Evolutionary conservation across 2,797 vertebrate genomes (phyloP), one percentile per base, ranked within the genome.

Genomic region (Coregonus ussuriensis): DNA sequence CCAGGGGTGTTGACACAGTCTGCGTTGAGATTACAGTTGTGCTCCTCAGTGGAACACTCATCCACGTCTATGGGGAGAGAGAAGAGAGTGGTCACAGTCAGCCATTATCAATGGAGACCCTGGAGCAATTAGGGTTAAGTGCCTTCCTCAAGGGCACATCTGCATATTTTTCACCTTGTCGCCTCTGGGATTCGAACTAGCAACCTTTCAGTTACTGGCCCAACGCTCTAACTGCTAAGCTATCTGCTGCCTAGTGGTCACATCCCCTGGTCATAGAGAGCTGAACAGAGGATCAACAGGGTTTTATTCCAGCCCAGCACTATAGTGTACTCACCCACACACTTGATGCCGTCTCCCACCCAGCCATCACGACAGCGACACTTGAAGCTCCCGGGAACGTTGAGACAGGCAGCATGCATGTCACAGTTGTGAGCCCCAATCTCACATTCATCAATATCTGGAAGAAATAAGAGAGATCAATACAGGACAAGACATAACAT

Each of bases 371-470:
- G 93, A 71, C 98, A 99, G 79, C 96, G 96, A 88, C 97, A 99
- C 79, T 96, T 95, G 88, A 99, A 99, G 92, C 96, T 98, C 25
- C 97, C 96, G 0, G 96, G 97, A 41, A 97, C 80, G 13, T 98
- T 98, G 90, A 97, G 91, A 76, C 97, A 99, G 75, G 96, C 95
- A 0, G 97, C 93, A 0, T 97, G 96, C 91, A 96, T 89, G 90
- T 98, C 96, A 0, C 97, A 98, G 91, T 95, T 97, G 88, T 98
- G 96, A 71, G 96, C 95, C 0, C 95, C 96, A 0, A 98, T 93
- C 89, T 98, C 96, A 75, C 97, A 98, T 81, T 99, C 97, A 0
- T 99, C 96, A 3, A 98, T 84, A 82, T 99, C 97, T 99, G 89
- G 3, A 47, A 47, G 41, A 47, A 47, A 47, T 47, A 47, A 47